phyloP scores from a whole-genome alignment of 2,113 vertebrate genomes.

The Dipodomys spectabilis region DNA sequence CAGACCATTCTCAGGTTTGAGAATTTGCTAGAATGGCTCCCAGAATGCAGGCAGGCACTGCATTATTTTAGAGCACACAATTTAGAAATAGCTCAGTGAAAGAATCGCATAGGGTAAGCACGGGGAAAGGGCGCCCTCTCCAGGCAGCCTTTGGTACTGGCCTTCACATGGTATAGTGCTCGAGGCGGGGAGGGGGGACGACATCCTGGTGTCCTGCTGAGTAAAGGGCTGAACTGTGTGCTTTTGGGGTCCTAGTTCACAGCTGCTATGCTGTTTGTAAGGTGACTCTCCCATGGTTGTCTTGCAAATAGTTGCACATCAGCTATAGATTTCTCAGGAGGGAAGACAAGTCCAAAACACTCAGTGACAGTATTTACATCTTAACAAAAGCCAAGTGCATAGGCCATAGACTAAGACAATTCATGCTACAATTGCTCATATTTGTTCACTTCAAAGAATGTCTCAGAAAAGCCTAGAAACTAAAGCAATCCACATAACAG shows the following conservation, averaged over 20 bases:
- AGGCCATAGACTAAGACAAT: neutral
- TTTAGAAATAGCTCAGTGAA: neutral
- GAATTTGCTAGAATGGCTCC: neutral
- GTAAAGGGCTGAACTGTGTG: neutral
- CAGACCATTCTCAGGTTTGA: neutral
- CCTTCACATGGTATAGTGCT: neutral
- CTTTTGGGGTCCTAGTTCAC: neutral
- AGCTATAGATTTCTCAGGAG: neutral
- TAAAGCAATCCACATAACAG: neutral
- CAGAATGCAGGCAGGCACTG: neutral
- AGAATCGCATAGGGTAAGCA: neutral
- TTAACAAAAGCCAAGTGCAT: neutral
- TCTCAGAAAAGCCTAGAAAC: conserved; percentile 39
- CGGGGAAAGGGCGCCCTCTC: neutral
- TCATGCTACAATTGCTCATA: neutral
- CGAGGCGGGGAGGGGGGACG: no score
- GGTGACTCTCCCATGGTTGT: neutral
- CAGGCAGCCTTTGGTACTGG: neutral
- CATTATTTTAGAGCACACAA: neutral
- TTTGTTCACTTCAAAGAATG: neutral
- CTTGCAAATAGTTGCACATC: neutral
- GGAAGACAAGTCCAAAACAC: neutral
- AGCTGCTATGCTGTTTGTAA: neutral
- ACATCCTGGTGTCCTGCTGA: neutral
- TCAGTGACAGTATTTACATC: neutral